Evolutionary conservation across 2,888 invertebrate genomes (phyloP).

Genomic region (Thalpophila matura): DNA sequence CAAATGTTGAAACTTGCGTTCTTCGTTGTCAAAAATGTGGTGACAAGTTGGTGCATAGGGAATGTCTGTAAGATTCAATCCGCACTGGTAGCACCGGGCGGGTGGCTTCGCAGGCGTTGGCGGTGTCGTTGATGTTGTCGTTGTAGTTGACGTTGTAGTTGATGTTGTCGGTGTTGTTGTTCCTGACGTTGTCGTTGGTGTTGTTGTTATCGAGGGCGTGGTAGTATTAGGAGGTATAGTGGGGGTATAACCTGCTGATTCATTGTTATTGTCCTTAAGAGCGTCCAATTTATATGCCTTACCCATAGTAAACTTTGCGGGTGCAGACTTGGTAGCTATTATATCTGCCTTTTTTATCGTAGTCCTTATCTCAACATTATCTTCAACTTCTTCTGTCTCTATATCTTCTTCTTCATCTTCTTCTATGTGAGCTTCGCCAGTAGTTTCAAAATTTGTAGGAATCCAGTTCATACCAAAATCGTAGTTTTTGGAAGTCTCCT

Average conservation of each 20-base stretch:
- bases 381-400: not conserved
- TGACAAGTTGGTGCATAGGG: slow-evolving; percentile 58
- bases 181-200: not conserved
- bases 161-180: not conserved
- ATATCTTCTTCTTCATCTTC: not conserved
- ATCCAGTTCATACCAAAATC: not conserved
- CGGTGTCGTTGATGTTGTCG: not conserved
- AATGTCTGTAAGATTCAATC: slow-evolving; percentile 55
- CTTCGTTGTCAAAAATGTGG: slow-evolving; percentile 39
- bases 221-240: too few species aligned
- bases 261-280: too few species aligned
- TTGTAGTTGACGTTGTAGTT: not conserved
- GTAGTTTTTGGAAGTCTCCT: not conserved
- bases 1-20: not conserved
- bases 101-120: not conserved
- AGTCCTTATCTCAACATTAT: not conserved
- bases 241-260: too few species aligned
- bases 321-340: not conserved
- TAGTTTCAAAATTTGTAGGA: not conserved
- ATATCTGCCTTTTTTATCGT: not conserved
- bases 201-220: not conserved
- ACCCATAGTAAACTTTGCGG: not conserved
- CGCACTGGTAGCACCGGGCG: slow-evolving; percentile 68
- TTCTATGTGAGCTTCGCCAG: not conserved
- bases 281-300: not conserved